Evolutionary conservation across 2,797 vertebrate species (phyloP), one percentile per base, ranked within the genome.

Genomic region (Halcyon smyrnensis): DNA sequence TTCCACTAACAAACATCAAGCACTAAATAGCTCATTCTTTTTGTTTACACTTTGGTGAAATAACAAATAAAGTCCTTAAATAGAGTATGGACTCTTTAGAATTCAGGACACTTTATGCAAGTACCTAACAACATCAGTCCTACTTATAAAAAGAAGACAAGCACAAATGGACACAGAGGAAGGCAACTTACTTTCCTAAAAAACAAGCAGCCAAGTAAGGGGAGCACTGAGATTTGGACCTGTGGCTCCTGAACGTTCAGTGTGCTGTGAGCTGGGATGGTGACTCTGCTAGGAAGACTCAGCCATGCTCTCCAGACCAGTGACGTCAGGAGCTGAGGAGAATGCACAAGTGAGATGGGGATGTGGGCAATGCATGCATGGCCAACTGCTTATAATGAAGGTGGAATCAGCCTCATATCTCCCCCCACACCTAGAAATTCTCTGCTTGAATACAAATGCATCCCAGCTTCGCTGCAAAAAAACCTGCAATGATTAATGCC

Each of bases 361-460:
- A n/a, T 1, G 1, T 48, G 34, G 63, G 43, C 23, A 30, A 27
- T 0, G n/a, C 23, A 84, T 2, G 7, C 65, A n/a, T 1, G 8
- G 50, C 43, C 59, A 0, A 0, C 64, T 56, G 79, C 86, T 89
- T 80, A 14, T 4, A 80, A 71, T 34, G 50, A 1, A 0, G 36
- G 62, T 28, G 60, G 69, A 84, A 92, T 84, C 70, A 56, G 80
- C n/a, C 88, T 68, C 39, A 36, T 5, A 51, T 82, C 71, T 79
- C 70, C 71, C 87, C 86, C 81, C 65, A 63, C 57, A 81, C 69
- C 82, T 46, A 64, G 48, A 62, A 84, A 65, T 30, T 36, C 73
- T 90, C 91, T 48, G 62, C 65, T 53, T 88, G 85, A 84, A 93
- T 91, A 96, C 88, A 92, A 95, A 96, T 51, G n/a, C 79, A 81